Evolutionary conservation across 2,113 vertebrate genomes (phyloP).

Genomic region (Eurypyga helias): DNA sequence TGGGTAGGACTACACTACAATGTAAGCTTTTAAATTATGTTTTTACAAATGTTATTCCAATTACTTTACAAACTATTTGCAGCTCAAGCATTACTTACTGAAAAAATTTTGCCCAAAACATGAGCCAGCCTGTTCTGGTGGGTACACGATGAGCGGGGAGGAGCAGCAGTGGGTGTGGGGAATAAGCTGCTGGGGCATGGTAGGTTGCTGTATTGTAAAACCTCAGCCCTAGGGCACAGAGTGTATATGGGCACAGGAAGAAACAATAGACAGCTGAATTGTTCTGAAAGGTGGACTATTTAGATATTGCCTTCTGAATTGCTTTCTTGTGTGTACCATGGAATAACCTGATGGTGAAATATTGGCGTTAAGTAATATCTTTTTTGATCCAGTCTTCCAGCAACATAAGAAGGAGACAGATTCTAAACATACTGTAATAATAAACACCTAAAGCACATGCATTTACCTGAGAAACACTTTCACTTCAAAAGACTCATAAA

Average conservation of each 20-base stretch:
- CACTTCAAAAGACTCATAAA: not conserved
- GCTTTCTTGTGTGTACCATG: not conserved
- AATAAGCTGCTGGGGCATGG: not conserved
- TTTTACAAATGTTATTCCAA: not conserved
- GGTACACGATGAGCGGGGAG: not conserved
- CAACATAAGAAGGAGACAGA: not conserved
- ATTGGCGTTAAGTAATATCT: not conserved
- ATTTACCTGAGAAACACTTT: constrained; percentile 15
- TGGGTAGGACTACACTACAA: not conserved
- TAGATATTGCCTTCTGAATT: not conserved
- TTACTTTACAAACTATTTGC: not conserved
- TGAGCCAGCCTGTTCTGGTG: not conserved
- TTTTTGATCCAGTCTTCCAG: not conserved
- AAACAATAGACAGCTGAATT: not conserved
- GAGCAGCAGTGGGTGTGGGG: not conserved
- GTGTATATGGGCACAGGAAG: not conserved
- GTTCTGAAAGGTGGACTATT: not conserved
- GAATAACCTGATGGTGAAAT: not conserved
- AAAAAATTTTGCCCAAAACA: not conserved
- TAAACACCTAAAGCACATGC: not conserved
- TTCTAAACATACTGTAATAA: not conserved
- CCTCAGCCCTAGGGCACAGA: not conserved
- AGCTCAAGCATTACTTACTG: not conserved
- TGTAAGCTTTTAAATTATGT: not conserved
- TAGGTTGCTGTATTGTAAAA: not conserved